A percentile compares a stretch with the other conserved stretches of the same genome.
phyloP scores from a whole-genome alignment of 2,797 vertebrate species.

The Argyrosomus regius region DNA sequence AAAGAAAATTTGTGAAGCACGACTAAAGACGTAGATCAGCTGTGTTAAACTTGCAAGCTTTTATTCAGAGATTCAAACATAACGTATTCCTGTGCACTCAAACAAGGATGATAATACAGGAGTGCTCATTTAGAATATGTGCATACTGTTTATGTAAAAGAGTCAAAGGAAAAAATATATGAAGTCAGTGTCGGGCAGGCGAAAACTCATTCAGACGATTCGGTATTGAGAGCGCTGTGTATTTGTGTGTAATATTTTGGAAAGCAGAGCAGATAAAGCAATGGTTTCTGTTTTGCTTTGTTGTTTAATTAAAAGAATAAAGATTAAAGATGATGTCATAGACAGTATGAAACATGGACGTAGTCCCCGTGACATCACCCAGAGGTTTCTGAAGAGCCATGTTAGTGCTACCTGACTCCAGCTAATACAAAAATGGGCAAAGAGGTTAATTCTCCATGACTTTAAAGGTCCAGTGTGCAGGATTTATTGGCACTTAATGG shows the following conservation, averaged over 20 bases:
- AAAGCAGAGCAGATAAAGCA: too few species aligned
- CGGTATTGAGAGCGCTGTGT: not conserved
- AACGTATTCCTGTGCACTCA: not conserved
- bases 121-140: not conserved
- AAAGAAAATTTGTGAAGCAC: not conserved
- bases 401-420: too few species aligned
- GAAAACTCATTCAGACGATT: not conserved
- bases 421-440: too few species aligned
- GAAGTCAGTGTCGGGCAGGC: not conserved
- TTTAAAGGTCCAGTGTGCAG: too few species aligned
- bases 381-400: too few species aligned
- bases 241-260: not conserved
- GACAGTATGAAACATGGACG: too few species aligned
- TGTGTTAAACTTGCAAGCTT: slow-evolving; percentile 10
- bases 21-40: slow-evolving; percentile 4
- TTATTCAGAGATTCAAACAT: slow-evolving; percentile 1
- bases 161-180: not conserved
- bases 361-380: too few species aligned
- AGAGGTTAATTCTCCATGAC: too few species aligned
- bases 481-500: too few species aligned
- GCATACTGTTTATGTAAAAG: not conserved
- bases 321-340: too few species aligned
- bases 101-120: not conserved
- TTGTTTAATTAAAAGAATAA: too few species aligned
- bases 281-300: too few species aligned